Conservation (phyloP, 2,113 vertebrate genomes). For the Bungarus multicinctus region DNA sequence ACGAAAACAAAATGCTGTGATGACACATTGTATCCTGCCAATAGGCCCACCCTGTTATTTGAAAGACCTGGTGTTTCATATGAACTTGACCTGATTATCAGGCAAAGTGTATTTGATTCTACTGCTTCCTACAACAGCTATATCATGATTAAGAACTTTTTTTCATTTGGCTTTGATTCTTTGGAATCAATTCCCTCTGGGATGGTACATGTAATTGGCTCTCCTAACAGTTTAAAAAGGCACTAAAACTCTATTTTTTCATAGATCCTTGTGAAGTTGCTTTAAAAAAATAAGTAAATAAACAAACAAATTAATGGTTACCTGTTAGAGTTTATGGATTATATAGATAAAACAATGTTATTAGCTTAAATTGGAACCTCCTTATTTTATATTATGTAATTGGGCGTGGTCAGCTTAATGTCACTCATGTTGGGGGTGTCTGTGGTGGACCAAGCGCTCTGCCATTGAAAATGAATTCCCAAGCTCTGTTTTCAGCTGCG, state of each 20-base stretch:
- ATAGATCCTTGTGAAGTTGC: background rate
- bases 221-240: background rate
- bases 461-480: too few species aligned
- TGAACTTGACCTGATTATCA: background rate
- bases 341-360: background rate
- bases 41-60: background rate
- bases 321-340: background rate
- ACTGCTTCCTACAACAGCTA: background rate
- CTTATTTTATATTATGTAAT: background rate
- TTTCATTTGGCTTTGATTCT: background rate
- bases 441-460: too few species aligned
- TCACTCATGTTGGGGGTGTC: too few species aligned
- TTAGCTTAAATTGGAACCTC: background rate
- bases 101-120: background rate
- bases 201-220: background rate
- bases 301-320: background rate
- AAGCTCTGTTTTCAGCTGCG: too few species aligned
- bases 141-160: background rate
- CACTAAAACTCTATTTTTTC: background rate
- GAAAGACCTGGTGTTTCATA: background rate
- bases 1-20: background rate
- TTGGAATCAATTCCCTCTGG: background rate
- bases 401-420: too few species aligned
- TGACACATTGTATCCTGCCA: background rate
- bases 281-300: background rate